Percentiles rank a stretch among this genome's conserved stretches.
Conservation (phyloP, 1,140 invertebrate genomes). For the Formica selysi region DNA sequence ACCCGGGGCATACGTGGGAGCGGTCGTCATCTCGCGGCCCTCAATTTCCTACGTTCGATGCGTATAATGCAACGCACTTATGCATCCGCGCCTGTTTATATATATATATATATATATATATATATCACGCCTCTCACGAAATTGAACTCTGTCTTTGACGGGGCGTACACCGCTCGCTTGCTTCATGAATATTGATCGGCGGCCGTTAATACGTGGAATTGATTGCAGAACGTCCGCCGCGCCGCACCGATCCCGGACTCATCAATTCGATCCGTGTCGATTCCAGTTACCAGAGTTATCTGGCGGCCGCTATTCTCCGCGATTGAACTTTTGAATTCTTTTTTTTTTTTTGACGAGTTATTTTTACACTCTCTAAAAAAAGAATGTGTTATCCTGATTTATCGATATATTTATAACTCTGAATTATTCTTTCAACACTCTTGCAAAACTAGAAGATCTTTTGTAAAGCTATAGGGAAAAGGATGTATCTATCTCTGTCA, state of each 20-base stretch:
- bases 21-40: constrained; percentile 61
- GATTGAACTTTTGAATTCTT: constrained; percentile 27
- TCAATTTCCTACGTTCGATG: constrained; percentile 80
- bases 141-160: constrained; percentile 84
- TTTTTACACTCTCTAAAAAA: constrained; percentile 7
- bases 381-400: constrained; percentile 15
- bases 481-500: constrained; percentile 5
- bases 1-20: background rate
- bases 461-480: background rate
- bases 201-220: constrained; percentile 78
- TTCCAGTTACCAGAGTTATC: constrained; percentile 64
- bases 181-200: constrained; percentile 84
- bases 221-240: constrained; percentile 75
- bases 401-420: constrained; percentile 34
- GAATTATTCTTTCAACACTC: background rate
- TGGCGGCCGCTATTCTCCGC: constrained; percentile 3
- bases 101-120: constrained; percentile 25
- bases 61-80: constrained; percentile 11
- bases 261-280: constrained; percentile 78
- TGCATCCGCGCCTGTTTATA: background rate
- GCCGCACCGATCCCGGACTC: constrained; percentile 63
- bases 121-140: constrained; percentile 79
- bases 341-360: constrained; percentile 2
- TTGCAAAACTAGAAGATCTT: background rate
- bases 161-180: constrained; percentile 64